Conservation (phyloP, 1,140 invertebrate genomes). For the Musca domestica region DNA sequence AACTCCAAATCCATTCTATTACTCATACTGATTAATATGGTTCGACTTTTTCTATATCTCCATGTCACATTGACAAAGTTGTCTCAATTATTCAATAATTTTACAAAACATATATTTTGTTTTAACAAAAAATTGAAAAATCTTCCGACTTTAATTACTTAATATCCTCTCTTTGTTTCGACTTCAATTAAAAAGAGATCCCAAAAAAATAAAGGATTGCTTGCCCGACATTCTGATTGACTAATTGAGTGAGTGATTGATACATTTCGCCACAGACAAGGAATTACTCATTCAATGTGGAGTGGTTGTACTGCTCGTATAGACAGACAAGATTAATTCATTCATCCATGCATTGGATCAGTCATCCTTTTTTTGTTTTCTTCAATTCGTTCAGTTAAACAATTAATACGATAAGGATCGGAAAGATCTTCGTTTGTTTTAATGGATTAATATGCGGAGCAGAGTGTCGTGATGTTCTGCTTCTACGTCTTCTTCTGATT, state of each 20-base stretch:
- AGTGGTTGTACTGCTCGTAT: not conserved
- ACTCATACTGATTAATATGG: too few relatives aligned
- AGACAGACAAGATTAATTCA: not conserved
- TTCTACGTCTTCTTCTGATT: not conserved
- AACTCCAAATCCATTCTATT: too few relatives aligned
- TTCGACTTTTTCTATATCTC: too few relatives aligned
- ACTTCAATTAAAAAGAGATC: not conserved
- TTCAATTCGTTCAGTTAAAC: conserved; percentile 4
- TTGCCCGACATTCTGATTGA: not conserved
- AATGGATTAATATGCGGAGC: conserved; percentile 15
- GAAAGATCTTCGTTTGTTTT: conserved; percentile 5
- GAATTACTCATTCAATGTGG: too few relatives aligned
- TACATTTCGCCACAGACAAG: too few relatives aligned
- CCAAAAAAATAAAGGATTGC: not conserved
- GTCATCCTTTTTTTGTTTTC: not conserved
- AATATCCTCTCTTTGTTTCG: not conserved
- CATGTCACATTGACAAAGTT: conserved; percentile 10
- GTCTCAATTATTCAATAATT: not conserved
- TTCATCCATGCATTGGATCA: not conserved
- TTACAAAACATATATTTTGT: not conserved
- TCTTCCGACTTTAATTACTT: not conserved
- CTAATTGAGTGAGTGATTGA: conserved; percentile 2
- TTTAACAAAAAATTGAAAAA: not conserved
- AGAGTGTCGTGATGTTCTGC: conserved; percentile 1
- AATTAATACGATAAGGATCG: conserved; percentile 14